Evolutionary conservation across 2,888 invertebrate genomes (phyloP).

Genomic region (Drosophila histrio): DNA sequence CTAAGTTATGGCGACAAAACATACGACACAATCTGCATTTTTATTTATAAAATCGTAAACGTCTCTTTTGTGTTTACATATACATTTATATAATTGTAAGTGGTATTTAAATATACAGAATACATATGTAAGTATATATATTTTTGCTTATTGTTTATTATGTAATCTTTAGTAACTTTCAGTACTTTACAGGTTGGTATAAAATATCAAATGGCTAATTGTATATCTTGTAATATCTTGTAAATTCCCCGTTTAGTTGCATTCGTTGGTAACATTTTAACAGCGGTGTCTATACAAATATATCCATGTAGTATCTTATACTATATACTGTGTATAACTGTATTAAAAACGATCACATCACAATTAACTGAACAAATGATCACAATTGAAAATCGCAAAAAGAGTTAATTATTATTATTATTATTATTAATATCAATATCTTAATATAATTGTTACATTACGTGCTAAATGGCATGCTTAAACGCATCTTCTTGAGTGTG

Average conservation of each 20-base stretch:
- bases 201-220: constrained; percentile 58
- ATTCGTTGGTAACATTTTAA: constrained; percentile 70
- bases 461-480: constrained; percentile 58
- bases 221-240: constrained; percentile 17
- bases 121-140: neutral
- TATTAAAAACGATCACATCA: constrained; percentile 36
- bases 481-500: constrained; percentile 54
- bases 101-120: constrained; percentile 28
- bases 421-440: constrained; percentile 12
- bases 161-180: constrained; percentile 36
- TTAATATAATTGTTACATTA: constrained; percentile 17
- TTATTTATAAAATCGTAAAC: constrained; percentile 34
- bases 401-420: constrained; percentile 3
- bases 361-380: constrained; percentile 50
- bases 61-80: neutral
- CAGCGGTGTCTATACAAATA: constrained; percentile 33
- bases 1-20: constrained; percentile 67
- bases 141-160: constrained; percentile 22
- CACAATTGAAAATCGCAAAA: constrained; percentile 43
- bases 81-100: neutral
- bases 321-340: constrained; percentile 17
- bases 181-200: constrained; percentile 49
- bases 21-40: constrained; percentile 44
- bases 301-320: neutral
- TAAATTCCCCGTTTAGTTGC: constrained; percentile 20